These are phyloP conservation scores for Patella vulgata DNA, from an alignment of 1,140 invertebrate species.

Conservation along the genomic window DNA sequence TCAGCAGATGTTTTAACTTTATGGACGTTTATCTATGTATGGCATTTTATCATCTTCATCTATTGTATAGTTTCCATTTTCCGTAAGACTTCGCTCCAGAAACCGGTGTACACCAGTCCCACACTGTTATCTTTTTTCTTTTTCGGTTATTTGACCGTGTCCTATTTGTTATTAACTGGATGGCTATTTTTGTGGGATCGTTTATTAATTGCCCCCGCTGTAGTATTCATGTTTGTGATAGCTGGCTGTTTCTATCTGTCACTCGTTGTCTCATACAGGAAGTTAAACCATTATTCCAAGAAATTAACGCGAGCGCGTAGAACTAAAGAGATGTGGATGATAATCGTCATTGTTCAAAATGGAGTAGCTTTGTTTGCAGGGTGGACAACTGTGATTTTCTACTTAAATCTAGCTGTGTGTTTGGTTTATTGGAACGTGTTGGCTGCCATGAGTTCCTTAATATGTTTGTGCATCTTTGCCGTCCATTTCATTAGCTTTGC, in stretches of 20 bases:
- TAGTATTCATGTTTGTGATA: conserved; percentile 36
- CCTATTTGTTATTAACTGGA: conserved; percentile 43
- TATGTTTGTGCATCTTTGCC: conserved; percentile 36
- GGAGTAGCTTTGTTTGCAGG: conserved; percentile 60
- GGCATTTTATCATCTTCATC: conserved; percentile 49
- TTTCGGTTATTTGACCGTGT: conserved; percentile 42
- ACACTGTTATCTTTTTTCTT: conserved; percentile 29
- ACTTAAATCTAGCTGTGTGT: conserved; percentile 53
- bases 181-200: conserved; percentile 61
- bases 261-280: conserved; percentile 37
- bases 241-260: conserved; percentile 45
- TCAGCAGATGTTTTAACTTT: conserved; percentile 57
- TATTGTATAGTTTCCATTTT: conserved; percentile 47
- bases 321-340: conserved; percentile 47
- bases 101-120: conserved; percentile 43
- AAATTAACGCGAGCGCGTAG: conserved; percentile 33
- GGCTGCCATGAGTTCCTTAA: conserved; percentile 27
- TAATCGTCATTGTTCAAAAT: conserved; percentile 58
- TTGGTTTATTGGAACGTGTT: conserved; percentile 39
- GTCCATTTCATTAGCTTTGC: conserved; percentile 42
- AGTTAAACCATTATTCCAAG: conserved; percentile 32
- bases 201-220: conserved; percentile 26
- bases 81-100: conserved; percentile 26
- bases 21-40: conserved; percentile 59
- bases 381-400: conserved; percentile 57